A percentile compares a stretch with the other conserved stretches of the same genome.
These are phyloP conservation scores for Nasonia longicornis DNA, from an alignment of 1,140 invertebrate species.

Conservation along the genomic window DNA sequence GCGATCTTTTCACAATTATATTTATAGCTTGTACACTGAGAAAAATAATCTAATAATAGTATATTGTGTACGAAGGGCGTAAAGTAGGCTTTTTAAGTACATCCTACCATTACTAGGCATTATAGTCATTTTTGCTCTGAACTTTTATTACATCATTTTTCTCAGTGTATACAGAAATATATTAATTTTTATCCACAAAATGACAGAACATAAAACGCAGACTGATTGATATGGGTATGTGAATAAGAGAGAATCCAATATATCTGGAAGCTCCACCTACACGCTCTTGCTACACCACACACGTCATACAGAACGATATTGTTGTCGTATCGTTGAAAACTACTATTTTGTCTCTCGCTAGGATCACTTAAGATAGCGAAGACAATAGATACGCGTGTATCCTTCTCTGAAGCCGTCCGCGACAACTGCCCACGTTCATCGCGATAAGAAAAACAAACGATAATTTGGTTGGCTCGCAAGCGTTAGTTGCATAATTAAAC, in stretches of 20 bases:
- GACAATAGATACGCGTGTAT: background rate
- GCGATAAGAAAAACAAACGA: background rate
- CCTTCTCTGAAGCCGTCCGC: background rate
- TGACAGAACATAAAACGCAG: no score
- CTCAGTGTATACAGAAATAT: no score
- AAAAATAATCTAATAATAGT: no score
- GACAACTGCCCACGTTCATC: background rate
- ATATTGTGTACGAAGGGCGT: no score
- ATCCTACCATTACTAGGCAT: no score
- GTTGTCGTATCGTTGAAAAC: constrained; percentile 1
- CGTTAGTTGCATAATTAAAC: background rate
- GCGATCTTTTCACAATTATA: no score
- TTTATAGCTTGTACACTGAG: no score
- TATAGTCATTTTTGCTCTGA: no score
- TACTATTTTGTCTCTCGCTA: background rate
- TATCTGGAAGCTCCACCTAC: background rate
- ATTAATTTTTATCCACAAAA: no score
- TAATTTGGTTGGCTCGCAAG: background rate
- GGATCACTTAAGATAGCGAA: background rate
- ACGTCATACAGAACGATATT: background rate
- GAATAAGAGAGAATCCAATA: background rate
- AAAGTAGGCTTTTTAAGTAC: no score
- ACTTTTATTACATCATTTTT: no score
- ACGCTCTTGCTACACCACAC: background rate
- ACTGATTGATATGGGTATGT: background rate